These are phyloP conservation scores for Danio jaintianensis DNA, from an alignment of 2,797 vertebrate genomes.

Conservation along the genomic window DNA sequence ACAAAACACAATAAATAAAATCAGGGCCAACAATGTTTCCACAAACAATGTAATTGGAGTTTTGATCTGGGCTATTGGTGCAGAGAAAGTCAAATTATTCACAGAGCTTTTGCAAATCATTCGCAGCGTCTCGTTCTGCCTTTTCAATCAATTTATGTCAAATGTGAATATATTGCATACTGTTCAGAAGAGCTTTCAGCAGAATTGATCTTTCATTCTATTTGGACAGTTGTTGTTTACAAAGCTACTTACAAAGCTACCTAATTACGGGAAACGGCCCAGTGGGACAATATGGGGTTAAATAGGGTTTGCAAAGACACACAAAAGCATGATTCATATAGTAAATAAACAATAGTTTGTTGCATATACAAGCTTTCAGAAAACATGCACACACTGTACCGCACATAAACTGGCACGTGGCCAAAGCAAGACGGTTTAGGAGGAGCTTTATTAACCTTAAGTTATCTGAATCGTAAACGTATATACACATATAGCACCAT, in stretches of 20 bases:
- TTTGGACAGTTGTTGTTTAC: conserved; percentile 26
- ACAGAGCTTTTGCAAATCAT: conserved; percentile 36
- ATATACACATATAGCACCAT: neutral
- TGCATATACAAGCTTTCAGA: conserved; percentile 15
- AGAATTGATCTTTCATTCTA: conserved; percentile 5
- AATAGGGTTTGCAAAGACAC: neutral
- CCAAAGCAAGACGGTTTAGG: neutral
- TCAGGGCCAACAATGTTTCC: conserved; percentile 47
- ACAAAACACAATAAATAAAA: conserved; percentile 53
- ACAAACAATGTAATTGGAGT: conserved; percentile 51
- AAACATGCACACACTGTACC: neutral
- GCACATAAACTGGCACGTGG: neutral
- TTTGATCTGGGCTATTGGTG: conserved; percentile 37
- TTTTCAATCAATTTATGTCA: conserved; percentile 11
- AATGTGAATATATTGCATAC: neutral
- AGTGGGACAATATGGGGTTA: neutral
- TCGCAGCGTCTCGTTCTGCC: conserved; percentile 2
- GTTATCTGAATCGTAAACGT: neutral
- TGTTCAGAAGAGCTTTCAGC: neutral
- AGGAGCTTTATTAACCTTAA: neutral
- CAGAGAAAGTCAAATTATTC: conserved; percentile 42
- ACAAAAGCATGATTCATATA: conserved; percentile 16
- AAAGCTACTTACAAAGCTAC: conserved; percentile 5
- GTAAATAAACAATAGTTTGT: conserved; percentile 39
- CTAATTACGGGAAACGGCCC: neutral